Evolutionary conservation across 2,113 vertebrate genomes (phyloP).

Genomic region (Orcinus orca): DNA sequence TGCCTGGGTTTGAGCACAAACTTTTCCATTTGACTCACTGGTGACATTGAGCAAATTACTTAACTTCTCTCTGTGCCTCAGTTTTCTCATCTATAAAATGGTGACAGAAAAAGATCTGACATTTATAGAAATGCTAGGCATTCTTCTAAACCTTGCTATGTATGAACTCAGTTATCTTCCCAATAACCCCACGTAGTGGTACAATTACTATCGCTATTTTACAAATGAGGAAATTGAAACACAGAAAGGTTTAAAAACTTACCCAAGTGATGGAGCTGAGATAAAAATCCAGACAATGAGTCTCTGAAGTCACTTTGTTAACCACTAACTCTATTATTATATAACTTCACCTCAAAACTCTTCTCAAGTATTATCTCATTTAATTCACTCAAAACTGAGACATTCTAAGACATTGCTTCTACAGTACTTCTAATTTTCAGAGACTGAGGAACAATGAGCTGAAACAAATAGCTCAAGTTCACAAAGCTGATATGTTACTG

Average conservation of each 20-base stretch:
- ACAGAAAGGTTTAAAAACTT: not conserved
- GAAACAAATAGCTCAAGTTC: not conserved
- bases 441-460: not conserved
- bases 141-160: not conserved
- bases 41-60: not conserved
- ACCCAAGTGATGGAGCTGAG: not conserved
- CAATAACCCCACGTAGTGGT: rapidly evolving
- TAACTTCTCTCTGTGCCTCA: not conserved
- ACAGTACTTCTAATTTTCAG: not conserved
- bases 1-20: not conserved
- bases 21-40: not conserved
- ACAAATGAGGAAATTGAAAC: not conserved
- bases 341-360: not conserved
- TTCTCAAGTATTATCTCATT: not conserved
- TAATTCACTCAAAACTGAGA: not conserved
- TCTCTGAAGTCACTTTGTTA: not conserved
- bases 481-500: not conserved
- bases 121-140: not conserved
- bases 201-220: not conserved
- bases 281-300: not conserved
- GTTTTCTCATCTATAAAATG: not conserved
- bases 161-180: not conserved
- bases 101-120: not conserved
- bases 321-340: not conserved
- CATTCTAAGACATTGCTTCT: not conserved